Evolutionary conservation across 2,113 vertebrate species (phyloP).

Genomic region (Phaethornis superciliosus): DNA sequence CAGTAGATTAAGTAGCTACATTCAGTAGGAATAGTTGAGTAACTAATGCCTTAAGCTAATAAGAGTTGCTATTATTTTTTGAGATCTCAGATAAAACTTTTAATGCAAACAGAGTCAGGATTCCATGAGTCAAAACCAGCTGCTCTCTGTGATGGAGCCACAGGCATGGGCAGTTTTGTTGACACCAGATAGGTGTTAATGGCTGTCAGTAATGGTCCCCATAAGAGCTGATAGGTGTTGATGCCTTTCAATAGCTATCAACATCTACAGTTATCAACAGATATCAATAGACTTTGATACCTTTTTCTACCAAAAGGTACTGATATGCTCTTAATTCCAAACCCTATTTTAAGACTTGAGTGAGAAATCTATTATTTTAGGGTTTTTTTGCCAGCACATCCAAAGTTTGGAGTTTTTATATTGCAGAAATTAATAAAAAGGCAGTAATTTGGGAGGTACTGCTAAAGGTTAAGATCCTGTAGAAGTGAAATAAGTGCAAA

Average conservation of each 20-base stretch:
- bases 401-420: neutral
- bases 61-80: neutral
- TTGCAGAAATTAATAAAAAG: neutral
- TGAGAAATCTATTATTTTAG: neutral
- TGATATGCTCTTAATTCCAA: neutral
- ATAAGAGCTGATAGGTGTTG: neutral
- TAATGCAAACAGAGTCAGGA: neutral
- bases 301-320: neutral
- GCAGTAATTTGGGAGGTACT: neutral
- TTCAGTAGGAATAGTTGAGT: neutral
- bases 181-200: neutral
- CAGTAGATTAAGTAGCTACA: neutral
- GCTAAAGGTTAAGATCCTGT: neutral
- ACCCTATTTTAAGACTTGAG: rapidly evolving
- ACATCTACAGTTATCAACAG: neutral
- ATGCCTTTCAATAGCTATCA: neutral
- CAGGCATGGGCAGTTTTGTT: neutral
- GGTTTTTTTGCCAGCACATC: neutral
- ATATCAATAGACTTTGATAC: neutral
- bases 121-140: neutral
- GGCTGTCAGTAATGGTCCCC: neutral
- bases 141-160: neutral
- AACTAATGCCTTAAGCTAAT: neutral
- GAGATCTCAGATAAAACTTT: neutral
- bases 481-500: neutral